Conservation (phyloP, 2,797 vertebrate species). For the Macropus fuliginosus region DNA sequence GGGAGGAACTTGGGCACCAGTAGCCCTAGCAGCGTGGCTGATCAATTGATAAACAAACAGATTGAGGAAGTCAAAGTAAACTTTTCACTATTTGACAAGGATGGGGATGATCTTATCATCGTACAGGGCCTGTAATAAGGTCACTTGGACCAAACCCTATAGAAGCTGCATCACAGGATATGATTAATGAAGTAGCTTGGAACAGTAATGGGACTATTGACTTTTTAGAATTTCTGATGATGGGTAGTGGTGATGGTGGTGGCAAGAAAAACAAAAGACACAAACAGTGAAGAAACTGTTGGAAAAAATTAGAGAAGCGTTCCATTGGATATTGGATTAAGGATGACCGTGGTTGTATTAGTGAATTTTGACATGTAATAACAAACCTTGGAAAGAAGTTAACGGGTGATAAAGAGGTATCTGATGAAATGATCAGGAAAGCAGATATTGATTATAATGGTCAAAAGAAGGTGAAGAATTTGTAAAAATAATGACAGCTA, state of each 20-base stretch:
- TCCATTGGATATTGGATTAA: background rate
- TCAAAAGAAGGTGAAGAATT: background rate
- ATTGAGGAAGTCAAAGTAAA: background rate
- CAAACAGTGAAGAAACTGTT: background rate
- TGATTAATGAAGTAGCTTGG: background rate
- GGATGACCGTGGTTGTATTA: background rate
- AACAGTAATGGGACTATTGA: background rate
- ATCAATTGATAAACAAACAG: background rate
- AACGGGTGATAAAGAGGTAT: background rate
- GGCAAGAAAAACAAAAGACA: background rate
- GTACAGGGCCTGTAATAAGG: background rate
- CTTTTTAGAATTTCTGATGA: background rate
- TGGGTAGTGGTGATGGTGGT: background rate
- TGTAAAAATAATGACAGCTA: background rate
- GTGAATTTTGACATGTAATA: background rate
- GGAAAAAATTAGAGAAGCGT: background rate
- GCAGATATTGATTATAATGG: background rate
- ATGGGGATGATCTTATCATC: background rate
- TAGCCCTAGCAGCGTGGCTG: background rate
- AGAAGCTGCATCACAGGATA: background rate
- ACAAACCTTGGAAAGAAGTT: background rate
- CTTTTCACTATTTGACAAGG: background rate
- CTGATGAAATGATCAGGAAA: background rate
- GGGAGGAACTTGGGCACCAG: background rate
- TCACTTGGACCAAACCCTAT: background rate